Base-by-base conservation (phyloP, 2,888 invertebrate genomes). In the Buathra laborator region DNA sequence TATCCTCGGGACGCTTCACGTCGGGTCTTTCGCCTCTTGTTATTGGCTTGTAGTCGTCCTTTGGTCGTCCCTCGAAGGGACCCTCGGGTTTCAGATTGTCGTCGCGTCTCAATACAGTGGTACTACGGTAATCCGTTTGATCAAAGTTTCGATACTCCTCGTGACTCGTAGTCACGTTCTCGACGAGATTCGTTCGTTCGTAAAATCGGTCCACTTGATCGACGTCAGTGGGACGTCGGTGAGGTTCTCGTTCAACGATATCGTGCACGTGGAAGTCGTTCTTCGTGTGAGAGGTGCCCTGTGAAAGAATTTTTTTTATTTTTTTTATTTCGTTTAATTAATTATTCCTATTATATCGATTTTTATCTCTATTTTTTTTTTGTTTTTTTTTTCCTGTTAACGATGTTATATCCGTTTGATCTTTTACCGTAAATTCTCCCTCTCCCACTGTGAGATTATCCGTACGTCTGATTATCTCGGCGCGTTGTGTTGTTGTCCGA, bases 131-230 rank as follows among this genome's bases (percentile, higher is more conserved):
- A 92, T 96, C 96, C 10, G 94, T 95, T 87, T 95, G 94, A 91
- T 96, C 95, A 86, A 95, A 96, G n/a, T 94, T 95, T 90, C 94
- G 95, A 89, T 95, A 96, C 85, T 96, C 95, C 86, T 97, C 96
- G 91, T 96, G 96, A n/a, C 95, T 95, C 10, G 97, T 97, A 0
- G 97, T 96, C 87, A 96, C 96, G 91, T 96, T 96, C 86, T 97
- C 96, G 24, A 96, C 95, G 10, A 87, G 32, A 7, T 94, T 90
- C 0, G 88, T 92, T 79, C 85, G 91, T 51, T 90, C 90, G 71
- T 92, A 93, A 59, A 92, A 93, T 9, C 90, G 88, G 71, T 87
- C 89, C 10, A 90, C 89, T 53, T 92, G 90, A 89, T 96, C 96
- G 0, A 96, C 96, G 96, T 96, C 96, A 0, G 96, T 96, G 70